phyloP scores from a whole-genome alignment of 2,888 invertebrate species.

The Enchytraeus crypticus region DNA sequence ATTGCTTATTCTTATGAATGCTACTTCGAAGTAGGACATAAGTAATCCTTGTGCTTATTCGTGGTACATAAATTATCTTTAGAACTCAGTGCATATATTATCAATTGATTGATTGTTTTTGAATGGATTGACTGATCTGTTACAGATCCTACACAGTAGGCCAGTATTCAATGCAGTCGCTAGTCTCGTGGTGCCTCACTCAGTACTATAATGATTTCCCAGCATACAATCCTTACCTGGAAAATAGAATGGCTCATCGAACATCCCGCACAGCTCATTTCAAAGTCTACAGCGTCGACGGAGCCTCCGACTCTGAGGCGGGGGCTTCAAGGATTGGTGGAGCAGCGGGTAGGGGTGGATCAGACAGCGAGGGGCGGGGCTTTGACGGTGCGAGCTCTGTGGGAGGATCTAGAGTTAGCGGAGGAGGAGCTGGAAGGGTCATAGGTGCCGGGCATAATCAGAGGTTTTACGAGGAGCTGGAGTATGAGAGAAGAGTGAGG shows the following conservation, averaged over 20 bases:
- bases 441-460: constrained; percentile 93
- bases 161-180: constrained; percentile 20
- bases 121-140: no score
- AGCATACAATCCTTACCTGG: constrained; percentile 81
- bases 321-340: neutral
- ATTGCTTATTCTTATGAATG: no score
- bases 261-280: constrained; percentile 37
- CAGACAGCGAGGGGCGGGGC: no score
- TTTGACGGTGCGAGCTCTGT: no score
- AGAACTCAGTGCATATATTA: neutral
- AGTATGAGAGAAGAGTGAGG: constrained; percentile 82
- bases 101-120: neutral
- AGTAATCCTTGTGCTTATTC: no score
- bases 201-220: constrained; percentile 90
- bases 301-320: constrained; percentile 19
- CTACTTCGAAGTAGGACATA: no score
- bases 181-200: constrained; percentile 82
- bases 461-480: constrained; percentile 89
- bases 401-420: neutral
- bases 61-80: no score
- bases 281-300: constrained; percentile 96
- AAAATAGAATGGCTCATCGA: constrained; percentile 35
- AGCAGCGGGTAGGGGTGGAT: neutral
- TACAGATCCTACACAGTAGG: constrained; percentile 68
- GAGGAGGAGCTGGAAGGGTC: neutral